Evolutionary conservation across 2,888 invertebrate genomes (phyloP).

Genomic region (Philonicus albiceps): DNA sequence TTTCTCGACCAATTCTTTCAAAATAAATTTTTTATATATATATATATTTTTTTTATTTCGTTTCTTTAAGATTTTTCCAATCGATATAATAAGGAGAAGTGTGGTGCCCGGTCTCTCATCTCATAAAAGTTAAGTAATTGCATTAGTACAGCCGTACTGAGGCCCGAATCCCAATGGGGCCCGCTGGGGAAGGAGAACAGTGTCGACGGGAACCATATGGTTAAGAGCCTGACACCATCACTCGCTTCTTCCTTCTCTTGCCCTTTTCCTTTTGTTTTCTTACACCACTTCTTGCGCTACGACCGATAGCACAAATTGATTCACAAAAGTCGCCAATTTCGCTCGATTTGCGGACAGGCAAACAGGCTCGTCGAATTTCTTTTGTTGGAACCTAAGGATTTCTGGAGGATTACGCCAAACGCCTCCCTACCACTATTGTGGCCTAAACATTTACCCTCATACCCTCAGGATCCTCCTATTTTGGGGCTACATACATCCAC

Average conservation of each 20-base stretch:
- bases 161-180: neutral
- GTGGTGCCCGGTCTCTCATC: neutral
- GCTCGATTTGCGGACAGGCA: neutral
- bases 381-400: neutral
- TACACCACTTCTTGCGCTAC: neutral
- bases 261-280: neutral
- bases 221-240: neutral
- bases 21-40: neutral
- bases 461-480: neutral
- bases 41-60: too few species aligned
- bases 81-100: constrained; percentile 1
- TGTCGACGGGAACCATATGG: neutral
- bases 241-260: too few species aligned
- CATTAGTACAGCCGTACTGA: neutral
- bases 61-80: neutral
- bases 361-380: neutral
- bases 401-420: neutral
- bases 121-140: constrained; percentile 30
- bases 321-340: neutral
- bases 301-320: neutral
- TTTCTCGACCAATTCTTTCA: neutral
- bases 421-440: neutral
- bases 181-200: neutral
- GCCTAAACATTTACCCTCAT: neutral
- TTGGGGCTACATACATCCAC: neutral